Evolutionary conservation across 2,797 vertebrate species (phyloP), one percentile per base, ranked within the genome.

Genomic region (Pantherophis vulpinus): DNA sequence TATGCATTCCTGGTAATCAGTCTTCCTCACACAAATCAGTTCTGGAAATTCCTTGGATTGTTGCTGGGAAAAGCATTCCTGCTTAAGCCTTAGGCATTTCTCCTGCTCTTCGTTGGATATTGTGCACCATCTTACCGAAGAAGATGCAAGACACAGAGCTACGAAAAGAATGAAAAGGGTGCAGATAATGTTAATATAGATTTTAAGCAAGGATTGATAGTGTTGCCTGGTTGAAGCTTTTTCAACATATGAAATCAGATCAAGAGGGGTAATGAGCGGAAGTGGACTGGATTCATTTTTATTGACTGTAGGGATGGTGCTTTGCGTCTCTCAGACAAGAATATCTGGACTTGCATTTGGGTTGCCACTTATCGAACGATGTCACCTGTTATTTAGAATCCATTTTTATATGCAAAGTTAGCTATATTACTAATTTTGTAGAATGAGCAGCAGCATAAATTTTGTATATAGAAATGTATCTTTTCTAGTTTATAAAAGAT

Each of bases 91-190:
- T 1, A 27, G 3, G 87, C 98, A 98, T 95, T 98, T 98, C 20
- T 0, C 95, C 66, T 95, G 90, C 88, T 98, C 98, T 4, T 95
- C 56, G 9, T 61, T 59, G 6, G 97, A 98, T 93, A 97, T 95
- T 3, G 96, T 96, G 83, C 98, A 98, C 98, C 98, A 98, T 90
- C 56, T 96, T 93, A 98, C 90, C 2, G 87, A 66, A 0, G 95
- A 47, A 47, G 92, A 95, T 93, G 98, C 97, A 93, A 97, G 92
- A 91, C 97, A 97, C 89, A 97, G 92, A 93, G 97, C 98, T 98
- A 92, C 70, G 32, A 88, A 92, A 86, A 94, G 61, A 95, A 92
- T 0, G 18, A 95, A 92, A 94, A 66, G 92, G 37, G 1, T 18
- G 6, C 70, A 61, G 20, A 7, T 79, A 25, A 55, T 25, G 29